These are phyloP conservation scores for Prietella phreatophila DNA, from an alignment of 2,113 vertebrate genomes.

Conservation along the genomic window DNA sequence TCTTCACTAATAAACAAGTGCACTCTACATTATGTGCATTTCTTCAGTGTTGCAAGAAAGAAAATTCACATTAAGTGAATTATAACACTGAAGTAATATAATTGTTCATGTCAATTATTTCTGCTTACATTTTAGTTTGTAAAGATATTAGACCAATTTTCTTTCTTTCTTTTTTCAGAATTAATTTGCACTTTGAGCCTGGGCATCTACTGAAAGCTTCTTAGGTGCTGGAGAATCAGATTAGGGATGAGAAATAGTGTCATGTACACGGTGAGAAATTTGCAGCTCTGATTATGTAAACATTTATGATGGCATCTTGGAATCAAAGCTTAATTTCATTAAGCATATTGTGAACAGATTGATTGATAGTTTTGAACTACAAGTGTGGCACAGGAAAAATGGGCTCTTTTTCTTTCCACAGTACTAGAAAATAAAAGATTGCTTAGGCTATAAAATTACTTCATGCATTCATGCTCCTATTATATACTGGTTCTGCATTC, in stretches of 20 bases:
- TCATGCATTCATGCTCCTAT: not conserved
- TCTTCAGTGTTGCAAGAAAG: not conserved
- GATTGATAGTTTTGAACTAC: not conserved
- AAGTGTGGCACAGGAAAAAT: not conserved
- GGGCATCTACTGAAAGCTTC: not conserved
- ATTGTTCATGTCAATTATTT: not conserved
- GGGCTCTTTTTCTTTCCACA: not conserved
- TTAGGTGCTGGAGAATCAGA: not conserved
- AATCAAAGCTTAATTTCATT: conserved; percentile 3
- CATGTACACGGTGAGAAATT: not conserved
- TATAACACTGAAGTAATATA: not conserved
- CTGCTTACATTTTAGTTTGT: not conserved
- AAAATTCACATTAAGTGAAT: not conserved
- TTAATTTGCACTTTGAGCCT: not conserved
- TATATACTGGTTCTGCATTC: not conserved
- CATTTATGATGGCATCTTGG: not conserved
- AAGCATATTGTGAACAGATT: not conserved
- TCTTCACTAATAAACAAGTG: not conserved
- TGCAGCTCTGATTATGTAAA: not conserved
- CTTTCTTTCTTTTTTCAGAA: not conserved
- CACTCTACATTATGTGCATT: not conserved
- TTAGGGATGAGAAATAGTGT: not conserved
- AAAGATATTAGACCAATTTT: not conserved
- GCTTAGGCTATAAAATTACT: not conserved
- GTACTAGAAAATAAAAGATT: not conserved